Evolutionary conservation across 1,140 invertebrate species (phyloP).

Genomic region (Hyposmocoma kahamanoa): DNA sequence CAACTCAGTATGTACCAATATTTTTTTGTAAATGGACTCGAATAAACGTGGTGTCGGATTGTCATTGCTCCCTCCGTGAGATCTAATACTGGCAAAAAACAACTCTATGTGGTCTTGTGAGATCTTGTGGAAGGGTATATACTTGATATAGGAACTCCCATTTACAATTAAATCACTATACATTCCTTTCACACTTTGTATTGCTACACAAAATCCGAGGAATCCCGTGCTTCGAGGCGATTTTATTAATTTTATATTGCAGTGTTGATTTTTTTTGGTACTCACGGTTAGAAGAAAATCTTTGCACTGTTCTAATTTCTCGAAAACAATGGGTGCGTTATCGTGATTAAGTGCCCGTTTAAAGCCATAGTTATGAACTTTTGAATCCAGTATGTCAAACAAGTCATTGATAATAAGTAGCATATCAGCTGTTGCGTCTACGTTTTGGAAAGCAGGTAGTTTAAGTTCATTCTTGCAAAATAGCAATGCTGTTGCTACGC

Average conservation of each 20-base stretch:
- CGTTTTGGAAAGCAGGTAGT: background rate
- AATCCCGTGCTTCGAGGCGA: background rate
- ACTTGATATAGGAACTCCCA: background rate
- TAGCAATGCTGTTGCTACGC: background rate
- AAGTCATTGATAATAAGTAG: background rate
- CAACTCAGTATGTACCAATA: background rate
- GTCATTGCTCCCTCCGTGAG: background rate
- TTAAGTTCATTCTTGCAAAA: background rate
- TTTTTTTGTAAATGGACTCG: background rate
- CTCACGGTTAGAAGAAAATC: background rate
- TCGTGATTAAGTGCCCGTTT: constrained; percentile 2
- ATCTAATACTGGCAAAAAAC: background rate
- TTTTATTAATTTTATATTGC: background rate
- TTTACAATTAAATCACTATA: background rate
- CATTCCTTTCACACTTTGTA: background rate
- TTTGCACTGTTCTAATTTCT: background rate
- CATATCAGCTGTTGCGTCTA: background rate
- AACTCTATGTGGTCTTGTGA: background rate
- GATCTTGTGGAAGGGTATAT: background rate
- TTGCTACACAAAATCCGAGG: background rate
- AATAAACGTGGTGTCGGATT: background rate
- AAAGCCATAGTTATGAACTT: background rate
- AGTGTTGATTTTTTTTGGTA: background rate
- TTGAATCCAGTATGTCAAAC: background rate
- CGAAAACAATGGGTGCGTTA: background rate